Base-by-base conservation (phyloP, 2,888 invertebrate species). In the Nebria brevicollis region DNA sequence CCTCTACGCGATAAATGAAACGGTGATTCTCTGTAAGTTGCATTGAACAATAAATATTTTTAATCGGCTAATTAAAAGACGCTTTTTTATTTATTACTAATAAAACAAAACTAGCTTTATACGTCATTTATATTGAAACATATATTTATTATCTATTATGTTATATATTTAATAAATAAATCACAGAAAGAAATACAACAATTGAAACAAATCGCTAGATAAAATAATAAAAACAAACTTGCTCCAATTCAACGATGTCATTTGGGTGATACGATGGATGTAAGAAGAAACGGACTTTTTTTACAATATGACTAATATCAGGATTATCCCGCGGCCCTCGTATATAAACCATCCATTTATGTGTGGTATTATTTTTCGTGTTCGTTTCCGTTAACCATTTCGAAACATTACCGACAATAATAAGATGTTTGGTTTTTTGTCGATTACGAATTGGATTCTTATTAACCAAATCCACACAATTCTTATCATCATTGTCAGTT, bases 281-380 rank as follows among this genome's bases (percentile, higher is more conserved):
- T 78, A 97, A 90, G 84, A 94, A 93, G 86, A 96, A 96, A 82
- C 94, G 91, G 81, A 96, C 95, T 88, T 94, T 94, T 73, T 92
- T 91, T 4, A 96, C 91, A 85, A 94, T 93, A 74, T 91, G 89
- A 20, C 93, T 91, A 83, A 93, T 91, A 84, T 91, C 91, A 34
- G 92, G 92, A 83, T 89, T 89, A 41, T 92, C 92, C 82, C 92
- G 90, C 77, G 93, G 92, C 0, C 94, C 94, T 85, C 96, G 92
- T 1, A 97, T 93, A 90, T 97, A 97, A 80, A 97, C 92, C 90
- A 97, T 93, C 97, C 97, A 97, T 88, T 96, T 96, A 89, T 97
- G 96, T 7, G 95, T 96, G 0, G 94, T 93, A 26, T 92, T 92
- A 86, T 94, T 94, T 43, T 92, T 91, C 42, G 92, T 89, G 26